Evolutionary conservation across 2,888 invertebrate genomes (phyloP).

Genomic region (Idaea dimidiata): DNA sequence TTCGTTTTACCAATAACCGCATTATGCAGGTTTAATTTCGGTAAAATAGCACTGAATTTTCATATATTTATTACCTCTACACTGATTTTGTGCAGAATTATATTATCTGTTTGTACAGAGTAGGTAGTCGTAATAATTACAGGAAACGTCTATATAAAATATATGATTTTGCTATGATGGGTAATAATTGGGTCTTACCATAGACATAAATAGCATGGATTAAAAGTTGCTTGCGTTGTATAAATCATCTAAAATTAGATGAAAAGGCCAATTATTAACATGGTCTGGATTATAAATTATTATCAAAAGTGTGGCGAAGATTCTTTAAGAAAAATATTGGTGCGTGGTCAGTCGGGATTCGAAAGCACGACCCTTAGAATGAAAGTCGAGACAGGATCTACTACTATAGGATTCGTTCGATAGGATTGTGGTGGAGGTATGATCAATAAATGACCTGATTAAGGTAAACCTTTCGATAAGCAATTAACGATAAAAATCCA

Average conservation of each 20-base stretch:
- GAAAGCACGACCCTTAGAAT: too few relatives aligned
- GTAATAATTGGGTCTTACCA: neutral
- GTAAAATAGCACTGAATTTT: slow-evolving; percentile 8
- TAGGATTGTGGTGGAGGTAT: slow-evolving; percentile 9
- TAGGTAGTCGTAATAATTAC: neutral
- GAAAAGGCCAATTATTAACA: too few relatives aligned
- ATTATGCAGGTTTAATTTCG: slow-evolving; percentile 14
- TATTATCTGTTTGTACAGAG: neutral
- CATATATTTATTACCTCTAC: neutral
- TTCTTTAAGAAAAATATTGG: too few relatives aligned
- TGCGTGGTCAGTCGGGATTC: too few relatives aligned
- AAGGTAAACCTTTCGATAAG: too few relatives aligned
- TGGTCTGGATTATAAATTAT: too few relatives aligned
- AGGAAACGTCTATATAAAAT: neutral
- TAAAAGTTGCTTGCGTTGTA: too few relatives aligned
- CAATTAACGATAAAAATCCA: neutral
- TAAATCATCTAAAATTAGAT: too few relatives aligned
- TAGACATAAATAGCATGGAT: too few relatives aligned
- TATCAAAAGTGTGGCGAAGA: too few relatives aligned
- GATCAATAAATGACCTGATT: slow-evolving; percentile 2
- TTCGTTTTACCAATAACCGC: slow-evolving; percentile 13
- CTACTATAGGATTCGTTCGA: too few relatives aligned
- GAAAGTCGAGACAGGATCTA: too few relatives aligned
- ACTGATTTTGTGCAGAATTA: neutral
- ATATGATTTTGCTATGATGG: neutral